A percentile compares a stretch with the other conserved stretches of the same genome.
Evolutionary conservation across 2,888 invertebrate species (phyloP).

Genomic region (Horisme vitalbata): DNA sequence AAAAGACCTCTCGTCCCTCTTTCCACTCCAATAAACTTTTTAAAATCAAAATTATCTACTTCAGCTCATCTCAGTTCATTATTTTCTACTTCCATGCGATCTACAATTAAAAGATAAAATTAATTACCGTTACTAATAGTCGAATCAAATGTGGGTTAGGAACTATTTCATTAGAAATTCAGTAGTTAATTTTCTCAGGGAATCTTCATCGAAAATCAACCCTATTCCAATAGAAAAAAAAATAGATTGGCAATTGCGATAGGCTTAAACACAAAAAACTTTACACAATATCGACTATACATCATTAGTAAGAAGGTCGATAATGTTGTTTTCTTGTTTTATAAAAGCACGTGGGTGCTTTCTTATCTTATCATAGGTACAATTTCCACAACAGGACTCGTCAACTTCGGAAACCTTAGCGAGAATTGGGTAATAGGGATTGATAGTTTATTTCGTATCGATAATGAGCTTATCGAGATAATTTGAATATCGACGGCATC

Average conservation of each 20-base stretch:
- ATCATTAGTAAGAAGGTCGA: background rate
- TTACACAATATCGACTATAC: background rate
- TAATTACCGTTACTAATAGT: conserved; percentile 47
- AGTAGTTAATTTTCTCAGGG: too few relatives aligned
- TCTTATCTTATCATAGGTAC: conserved; percentile 65
- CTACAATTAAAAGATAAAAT: conserved; percentile 38
- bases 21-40: too few relatives aligned
- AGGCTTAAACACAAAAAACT: background rate
- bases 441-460: conserved; percentile 45
- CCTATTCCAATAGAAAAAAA: too few relatives aligned
- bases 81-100: conserved; percentile 8
- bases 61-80: background rate
- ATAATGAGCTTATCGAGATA: conserved; percentile 42
- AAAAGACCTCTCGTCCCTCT: too few relatives aligned
- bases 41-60: conserved; percentile 8
- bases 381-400: conserved; percentile 21
- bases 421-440: conserved; percentile 57
- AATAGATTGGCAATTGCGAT: too few relatives aligned
- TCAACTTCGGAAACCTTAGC: conserved; percentile 38
- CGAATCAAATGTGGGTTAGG: conserved; percentile 39
- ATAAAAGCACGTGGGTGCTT: conserved; percentile 44
- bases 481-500: conserved; percentile 33
- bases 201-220: too few relatives aligned
- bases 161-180: conserved; percentile 9
- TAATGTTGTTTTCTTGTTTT: conserved; percentile 22